Evolutionary conservation across 2,113 vertebrate genomes (phyloP), one percentile per base, ranked within the genome.

Genomic region (Speoplatyrhinus poulsoni): DNA sequence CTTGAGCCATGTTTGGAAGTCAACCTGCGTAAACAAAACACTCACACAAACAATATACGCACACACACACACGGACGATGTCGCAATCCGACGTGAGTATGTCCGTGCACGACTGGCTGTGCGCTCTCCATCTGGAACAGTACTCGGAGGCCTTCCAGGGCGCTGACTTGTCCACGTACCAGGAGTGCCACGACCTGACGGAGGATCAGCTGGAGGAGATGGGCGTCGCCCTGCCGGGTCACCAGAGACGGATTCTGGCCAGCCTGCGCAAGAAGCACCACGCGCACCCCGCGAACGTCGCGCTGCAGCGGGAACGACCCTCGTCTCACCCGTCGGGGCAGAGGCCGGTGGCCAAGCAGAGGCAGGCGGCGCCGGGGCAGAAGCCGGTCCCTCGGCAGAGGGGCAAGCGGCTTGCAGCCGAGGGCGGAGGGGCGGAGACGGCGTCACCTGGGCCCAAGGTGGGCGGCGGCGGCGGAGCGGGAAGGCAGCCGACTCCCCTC

Each of bases 161-260:
- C 12, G 82, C 84, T 0, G 92, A 93, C 0, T 84, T 96, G 17
- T 5, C 72, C 15, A 86, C 81, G 0, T 75, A 95, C 12, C 65
- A 74, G 3, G 93, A 96, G 4, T 96, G 95, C 82, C 91, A 76
- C 50, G 79, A 67, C 36, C 88, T 97, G 70, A 94, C 89, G 0
- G 80, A 91, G 0, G 86, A 91, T 17, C 84, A 70, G 3, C 87
- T 98, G 33, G 81, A 93, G 64, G 81, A 0, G 33, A 92, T 97
- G 19, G 96, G 96, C 0, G 85, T 98, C 69, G 62, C 81, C 0
- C 90, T 96, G 60, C 94, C 96, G 0, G 97, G 97, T 1, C 96
- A 98, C 72, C 94, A 91, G 69, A 94, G 92, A 60, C 96, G 97
- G 50, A 94, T 98, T 67, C 84, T 98, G 19, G 89, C 94, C 0